Evolutionary conservation across 2,797 vertebrate species (phyloP).

Genomic region (Trematomus bernacchii): DNA sequence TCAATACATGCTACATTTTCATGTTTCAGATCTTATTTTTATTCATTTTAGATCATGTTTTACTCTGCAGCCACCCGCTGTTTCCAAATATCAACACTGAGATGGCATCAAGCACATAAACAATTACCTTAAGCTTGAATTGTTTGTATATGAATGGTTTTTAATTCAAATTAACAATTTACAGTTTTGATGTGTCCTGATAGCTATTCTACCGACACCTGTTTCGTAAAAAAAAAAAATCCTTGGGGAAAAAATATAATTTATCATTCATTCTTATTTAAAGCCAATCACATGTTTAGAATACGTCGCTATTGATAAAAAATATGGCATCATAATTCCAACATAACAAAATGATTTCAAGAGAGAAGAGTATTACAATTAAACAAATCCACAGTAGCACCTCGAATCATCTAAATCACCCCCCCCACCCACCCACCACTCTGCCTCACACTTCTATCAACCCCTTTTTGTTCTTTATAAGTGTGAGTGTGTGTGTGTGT

Average conservation of each 20-base stretch:
- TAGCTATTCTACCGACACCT: neutral
- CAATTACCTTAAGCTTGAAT: neutral
- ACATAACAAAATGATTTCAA: conserved; percentile 1
- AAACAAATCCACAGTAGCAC: conserved; percentile 2
- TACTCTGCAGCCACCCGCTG: neutral
- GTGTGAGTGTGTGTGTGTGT: neutral
- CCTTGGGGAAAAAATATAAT: neutral
- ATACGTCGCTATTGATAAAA: conserved; percentile 1
- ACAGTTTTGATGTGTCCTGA: neutral
- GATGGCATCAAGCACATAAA: neutral
- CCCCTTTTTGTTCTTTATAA: conserved; percentile 13
- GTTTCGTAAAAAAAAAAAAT: neutral
- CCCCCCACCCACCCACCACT: neutral
- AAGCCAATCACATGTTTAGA: neutral
- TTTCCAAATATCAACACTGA: neutral
- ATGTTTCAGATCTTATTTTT: neutral
- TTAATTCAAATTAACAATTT: neutral
- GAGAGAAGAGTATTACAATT: neutral
- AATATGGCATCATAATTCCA: neutral
- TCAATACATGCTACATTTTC: neutral
- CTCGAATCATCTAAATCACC: neutral
- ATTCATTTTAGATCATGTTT: neutral
- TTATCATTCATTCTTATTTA: neutral
- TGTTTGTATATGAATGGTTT: neutral
- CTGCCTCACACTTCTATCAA: neutral